Percentiles rank a stretch among this genome's conserved stretches.
These are phyloP conservation scores for Anoplius nigerrimus DNA, from an alignment of 2,888 invertebrate genomes.

Conservation along the genomic window DNA sequence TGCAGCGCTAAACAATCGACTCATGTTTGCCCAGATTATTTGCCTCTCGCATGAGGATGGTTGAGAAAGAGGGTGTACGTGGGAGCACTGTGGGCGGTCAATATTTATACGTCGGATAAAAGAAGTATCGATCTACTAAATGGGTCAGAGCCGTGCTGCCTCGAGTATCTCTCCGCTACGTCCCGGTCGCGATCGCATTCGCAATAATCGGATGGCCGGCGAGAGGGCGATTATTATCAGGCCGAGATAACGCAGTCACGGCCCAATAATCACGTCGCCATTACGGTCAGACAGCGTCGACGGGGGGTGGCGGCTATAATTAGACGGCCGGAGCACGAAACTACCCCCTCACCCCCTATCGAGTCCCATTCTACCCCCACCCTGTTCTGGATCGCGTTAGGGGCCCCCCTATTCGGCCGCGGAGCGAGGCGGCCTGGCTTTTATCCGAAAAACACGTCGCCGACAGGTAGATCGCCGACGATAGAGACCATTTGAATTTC, in stretches of 20 bases:
- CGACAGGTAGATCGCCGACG: no score
- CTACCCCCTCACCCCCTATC: no score
- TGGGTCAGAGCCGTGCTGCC: slow-evolving; percentile 1
- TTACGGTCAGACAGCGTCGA: slow-evolving; percentile 31
- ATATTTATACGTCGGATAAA: not conserved
- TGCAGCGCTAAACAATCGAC: no score
- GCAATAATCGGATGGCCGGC: slow-evolving; percentile 40
- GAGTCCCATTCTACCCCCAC: no score
- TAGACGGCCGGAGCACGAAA: slow-evolving; percentile 29
- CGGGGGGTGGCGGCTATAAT: slow-evolving; percentile 38
- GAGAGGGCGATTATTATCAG: slow-evolving; percentile 34
- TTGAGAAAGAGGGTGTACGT: no score
- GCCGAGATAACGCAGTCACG: slow-evolving; percentile 24
- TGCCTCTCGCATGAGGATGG: no score
- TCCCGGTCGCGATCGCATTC: slow-evolving; percentile 16
- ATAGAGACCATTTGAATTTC: no score
- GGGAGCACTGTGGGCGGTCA: no score
- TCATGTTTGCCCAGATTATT: no score
- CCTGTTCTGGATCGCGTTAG: no score
- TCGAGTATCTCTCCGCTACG: not conserved
- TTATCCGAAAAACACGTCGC: no score
- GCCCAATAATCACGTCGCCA: slow-evolving; percentile 40
- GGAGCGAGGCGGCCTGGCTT: no score
- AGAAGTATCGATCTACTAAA: not conserved
- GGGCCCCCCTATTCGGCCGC: slow-evolving; percentile 8